Evolutionary conservation across 2,888 invertebrate species (phyloP), one percentile per base, ranked within the genome.

Genomic region (Acleris cristana): DNA sequence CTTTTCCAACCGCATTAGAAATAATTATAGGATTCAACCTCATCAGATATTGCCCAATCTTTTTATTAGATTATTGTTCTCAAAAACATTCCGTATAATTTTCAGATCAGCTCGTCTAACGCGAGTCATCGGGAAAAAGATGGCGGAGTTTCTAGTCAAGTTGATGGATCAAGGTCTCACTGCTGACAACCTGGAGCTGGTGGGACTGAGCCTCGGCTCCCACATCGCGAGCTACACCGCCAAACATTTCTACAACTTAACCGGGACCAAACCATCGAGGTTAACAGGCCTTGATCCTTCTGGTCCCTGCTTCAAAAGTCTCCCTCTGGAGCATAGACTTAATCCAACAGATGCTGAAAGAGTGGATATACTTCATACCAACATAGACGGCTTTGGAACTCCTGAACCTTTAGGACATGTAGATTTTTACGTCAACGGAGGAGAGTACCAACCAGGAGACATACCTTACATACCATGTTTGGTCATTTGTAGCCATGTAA

Each of bases 311-410:
- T 92, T 80, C 61, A 81, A 91, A 18, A 74, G 80, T 0, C 45
- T 92, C 2, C 81, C 83, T 0, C 61, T 77, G 0, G 79, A 84
- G 1, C 73, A 82, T 8, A 86, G 85, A 52, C 70, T 92, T 0
- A 75, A 79, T 6, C 69, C 73, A 1, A 76, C 82, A 0, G 90
- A 92, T 34, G 91, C 83, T 0, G 75, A 79, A 0, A 76, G 72
- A 59, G 90, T 92, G 0, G 91, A 92, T 51, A 75, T 90, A 0
- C 49, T 92, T 0, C 92, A 92, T 44, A 91, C 92, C 0, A 92
- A 92, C 65, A 92, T 92, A 2, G 92, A 92, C 34, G 92, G 92
- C 0, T 92, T 92, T 63, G 92, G 92, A 0, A 90, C 87, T 3
- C 90, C 92, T 0, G 88, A 91, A 59, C 74, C 80, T 0, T 53